phyloP scores from a whole-genome alignment of 2,797 vertebrate genomes.

The Melanogrammus aeglefinus region DNA sequence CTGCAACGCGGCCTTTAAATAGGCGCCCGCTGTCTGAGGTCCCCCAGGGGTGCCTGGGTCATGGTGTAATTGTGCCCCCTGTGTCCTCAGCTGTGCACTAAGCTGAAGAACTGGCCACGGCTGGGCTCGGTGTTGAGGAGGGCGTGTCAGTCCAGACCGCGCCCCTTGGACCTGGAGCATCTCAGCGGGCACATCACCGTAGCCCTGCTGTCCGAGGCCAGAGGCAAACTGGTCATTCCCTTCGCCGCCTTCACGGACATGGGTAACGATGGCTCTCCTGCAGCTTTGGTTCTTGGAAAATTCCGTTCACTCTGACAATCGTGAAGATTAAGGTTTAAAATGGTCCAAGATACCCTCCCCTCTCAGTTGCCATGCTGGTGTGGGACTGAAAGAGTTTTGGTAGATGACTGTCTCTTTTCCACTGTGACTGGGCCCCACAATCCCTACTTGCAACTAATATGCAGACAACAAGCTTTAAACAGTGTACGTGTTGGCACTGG shows the following conservation, averaged over 20 bases:
- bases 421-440: too few species aligned
- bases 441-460: too few species aligned
- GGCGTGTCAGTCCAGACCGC: conserved; percentile 72
- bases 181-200: conserved; percentile 76
- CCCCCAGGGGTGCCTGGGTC: background rate
- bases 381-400: too few species aligned
- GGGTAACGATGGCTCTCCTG: conserved; percentile 64
- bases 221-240: conserved; percentile 76
- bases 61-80: background rate
- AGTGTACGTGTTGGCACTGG: too few species aligned
- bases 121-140: conserved; percentile 79
- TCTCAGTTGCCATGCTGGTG: too few species aligned
- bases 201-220: conserved; percentile 74
- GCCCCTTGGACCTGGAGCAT: conserved; percentile 75
- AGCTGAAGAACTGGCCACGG: conserved; percentile 82
- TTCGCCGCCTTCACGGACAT: conserved; percentile 84
- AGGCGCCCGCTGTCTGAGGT: background rate
- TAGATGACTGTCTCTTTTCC: too few species aligned
- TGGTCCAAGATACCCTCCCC: too few species aligned
- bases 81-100: conserved; percentile 77
- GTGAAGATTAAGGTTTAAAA: too few species aligned
- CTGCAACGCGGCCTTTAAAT: background rate
- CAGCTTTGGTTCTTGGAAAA: background rate
- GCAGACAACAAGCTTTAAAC: too few species aligned
- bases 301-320: background rate